Evolutionary conservation across 2,113 vertebrate genomes (phyloP).

Genomic region (Oreochromis spilurus): DNA sequence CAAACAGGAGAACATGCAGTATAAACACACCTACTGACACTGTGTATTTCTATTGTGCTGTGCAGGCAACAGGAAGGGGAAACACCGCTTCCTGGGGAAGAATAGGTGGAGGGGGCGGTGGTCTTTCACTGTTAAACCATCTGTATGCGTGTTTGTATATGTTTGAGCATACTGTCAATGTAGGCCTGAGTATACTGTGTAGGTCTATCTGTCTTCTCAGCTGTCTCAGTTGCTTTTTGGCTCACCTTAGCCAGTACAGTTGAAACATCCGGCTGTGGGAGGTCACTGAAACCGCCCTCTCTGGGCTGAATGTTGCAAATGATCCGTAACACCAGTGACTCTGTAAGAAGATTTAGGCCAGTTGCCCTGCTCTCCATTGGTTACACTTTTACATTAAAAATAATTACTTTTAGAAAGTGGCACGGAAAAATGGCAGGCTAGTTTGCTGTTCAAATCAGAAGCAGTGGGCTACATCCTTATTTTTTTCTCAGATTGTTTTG

Average conservation of each 20-base stretch:
- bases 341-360: background rate
- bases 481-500: background rate
- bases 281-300: background rate
- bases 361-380: background rate
- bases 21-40: background rate
- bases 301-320: background rate
- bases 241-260: background rate
- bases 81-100: slow-evolving; percentile 62
- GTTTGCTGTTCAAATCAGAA: background rate
- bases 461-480: background rate
- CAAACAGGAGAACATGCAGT: background rate
- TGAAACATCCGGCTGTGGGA: background rate
- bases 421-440: background rate
- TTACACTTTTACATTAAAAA: background rate
- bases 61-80: slow-evolving; percentile 63
- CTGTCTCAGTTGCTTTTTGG: slow-evolving; percentile 2
- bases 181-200: background rate
- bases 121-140: background rate
- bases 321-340: background rate
- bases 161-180: background rate
- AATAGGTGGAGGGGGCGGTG: slow-evolving; percentile 52
- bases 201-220: background rate
- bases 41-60: slow-evolving; percentile 34
- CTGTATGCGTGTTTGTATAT: background rate
- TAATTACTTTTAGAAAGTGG: background rate